Conservation (phyloP, 2,888 invertebrate genomes). For the Drosophila neonasuta region DNA sequence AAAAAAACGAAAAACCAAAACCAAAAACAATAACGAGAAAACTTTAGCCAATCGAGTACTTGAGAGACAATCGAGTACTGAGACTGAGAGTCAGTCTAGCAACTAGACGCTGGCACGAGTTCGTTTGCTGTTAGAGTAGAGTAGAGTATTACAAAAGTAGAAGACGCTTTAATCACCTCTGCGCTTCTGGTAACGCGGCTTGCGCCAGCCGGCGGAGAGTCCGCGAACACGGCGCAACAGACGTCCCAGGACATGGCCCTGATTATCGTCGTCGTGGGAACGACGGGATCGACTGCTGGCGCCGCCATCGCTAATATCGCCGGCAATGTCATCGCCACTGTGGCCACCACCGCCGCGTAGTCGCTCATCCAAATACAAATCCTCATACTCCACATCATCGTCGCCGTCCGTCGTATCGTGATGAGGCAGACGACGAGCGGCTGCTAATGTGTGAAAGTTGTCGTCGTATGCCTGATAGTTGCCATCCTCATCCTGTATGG, state of each 20-base stretch:
- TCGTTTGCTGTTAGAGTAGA: slow-evolving; percentile 60
- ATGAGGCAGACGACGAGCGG: slow-evolving; percentile 23
- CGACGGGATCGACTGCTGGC: slow-evolving; percentile 76
- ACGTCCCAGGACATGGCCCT: slow-evolving; percentile 78
- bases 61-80: slow-evolving; percentile 54
- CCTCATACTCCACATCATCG: slow-evolving; percentile 66
- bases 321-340: slow-evolving; percentile 73
- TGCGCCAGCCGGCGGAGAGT: slow-evolving; percentile 82
- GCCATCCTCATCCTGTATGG: slow-evolving; percentile 81
- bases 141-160: slow-evolving; percentile 42
- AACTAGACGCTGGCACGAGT: slow-evolving; percentile 46
- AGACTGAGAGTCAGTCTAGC: slow-evolving; percentile 37
- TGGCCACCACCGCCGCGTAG: slow-evolving; percentile 47
- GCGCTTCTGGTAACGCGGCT: slow-evolving; percentile 81
- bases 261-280: slow-evolving; percentile 40
- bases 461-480: slow-evolving; percentile 80
- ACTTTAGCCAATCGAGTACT: slow-evolving; percentile 52
- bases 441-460: slow-evolving; percentile 72
- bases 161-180: slow-evolving; percentile 80
- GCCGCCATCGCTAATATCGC: slow-evolving; percentile 77
- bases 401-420: slow-evolving; percentile 41
- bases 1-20: slow-evolving; percentile 19
- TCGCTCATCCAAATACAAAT: slow-evolving; percentile 72
- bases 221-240: slow-evolving; percentile 81
- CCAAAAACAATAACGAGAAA: slow-evolving; percentile 31